A percentile compares a stretch with the other conserved stretches of the same genome.
Evolutionary conservation across 2,113 vertebrate genomes (phyloP).

Genomic region (Petrocephalus microphthalmus): DNA sequence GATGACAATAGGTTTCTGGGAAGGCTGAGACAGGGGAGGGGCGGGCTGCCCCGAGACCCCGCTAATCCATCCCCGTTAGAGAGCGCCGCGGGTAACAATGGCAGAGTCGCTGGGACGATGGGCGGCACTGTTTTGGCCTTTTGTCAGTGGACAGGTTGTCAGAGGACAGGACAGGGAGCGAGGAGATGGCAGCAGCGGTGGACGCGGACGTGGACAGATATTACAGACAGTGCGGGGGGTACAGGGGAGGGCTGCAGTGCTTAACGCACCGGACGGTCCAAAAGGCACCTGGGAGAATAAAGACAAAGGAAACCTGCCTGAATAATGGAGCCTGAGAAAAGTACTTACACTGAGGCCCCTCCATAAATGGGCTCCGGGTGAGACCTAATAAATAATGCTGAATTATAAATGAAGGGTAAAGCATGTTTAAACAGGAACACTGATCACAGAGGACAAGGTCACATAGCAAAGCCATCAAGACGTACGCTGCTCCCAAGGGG

Average conservation of each 20-base stretch:
- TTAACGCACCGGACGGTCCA: background rate
- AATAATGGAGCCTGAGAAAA: background rate
- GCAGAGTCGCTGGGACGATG: background rate
- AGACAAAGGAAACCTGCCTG: background rate
- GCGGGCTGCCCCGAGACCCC: background rate
- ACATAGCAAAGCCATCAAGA: background rate
- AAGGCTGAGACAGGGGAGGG: background rate
- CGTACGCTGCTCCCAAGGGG: background rate
- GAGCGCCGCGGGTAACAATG: background rate
- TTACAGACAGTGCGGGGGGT: background rate
- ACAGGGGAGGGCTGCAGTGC: background rate
- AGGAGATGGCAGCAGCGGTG: background rate
- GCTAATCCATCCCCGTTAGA: background rate
- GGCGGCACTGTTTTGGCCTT: background rate
- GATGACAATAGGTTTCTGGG: background rate
- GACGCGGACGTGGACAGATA: background rate
- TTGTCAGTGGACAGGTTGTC: background rate
- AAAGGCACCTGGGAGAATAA: background rate
- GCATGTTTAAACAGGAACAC: background rate
- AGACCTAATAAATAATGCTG: conserved; percentile 12
- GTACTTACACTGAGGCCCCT: background rate
- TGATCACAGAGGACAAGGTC: conserved; percentile 7
- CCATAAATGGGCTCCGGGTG: background rate
- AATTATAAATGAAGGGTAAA: conserved; percentile 11
- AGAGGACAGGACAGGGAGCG: background rate